Base-by-base conservation (phyloP, 2,888 invertebrate species). In the Acronicta aceris region DNA sequence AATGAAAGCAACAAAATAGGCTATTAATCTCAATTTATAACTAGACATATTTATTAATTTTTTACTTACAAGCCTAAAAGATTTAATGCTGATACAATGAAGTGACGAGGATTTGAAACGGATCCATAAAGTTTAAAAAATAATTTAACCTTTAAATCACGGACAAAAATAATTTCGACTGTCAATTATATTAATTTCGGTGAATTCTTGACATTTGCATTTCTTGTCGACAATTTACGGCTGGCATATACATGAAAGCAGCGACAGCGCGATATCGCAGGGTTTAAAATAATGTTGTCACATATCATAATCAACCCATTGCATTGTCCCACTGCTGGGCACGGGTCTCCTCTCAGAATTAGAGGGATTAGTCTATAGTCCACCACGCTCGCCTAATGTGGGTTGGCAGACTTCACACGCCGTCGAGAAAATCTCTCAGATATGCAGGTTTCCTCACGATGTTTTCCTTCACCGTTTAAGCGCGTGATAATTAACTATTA, bases 61-160 rank as follows among this genome's bases (percentile, higher is more conserved):
- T 21, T 21, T 21, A 21, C 21, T 21, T 21, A 21, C 21, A 21
- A 21, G 21, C 4, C 21, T 4, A 21, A 21, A 21, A 2, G 21
- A 21, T 21, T 21, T 3, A 21, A 21, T 21, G 21, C 21, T 21
- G 21, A 21, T 21, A 36, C 13, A 13, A 51, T 42, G 27, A 41
- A 30, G 16, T 51, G 16, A 42, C 16, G 12, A 13, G 7, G 16
- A 42, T 42, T 51, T 16, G 15, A 15, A 16, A 27, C 27, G 16
- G 13, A 16, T 17, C n/a, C 41, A 8, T 12, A 51, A 51, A 17
- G 41, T 16, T 27, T 30, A 16, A 27, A n/a, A 51, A 30, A 30
- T 51, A 42, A 42, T 42, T 30, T 51, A 42, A 41, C 40, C 30
- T 27, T 45, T 45, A 27, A 42, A 27, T 51, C 51, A 51, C 17